Conservation (phyloP, 2,797 vertebrate species). For the Helarctos malayanus region DNA sequence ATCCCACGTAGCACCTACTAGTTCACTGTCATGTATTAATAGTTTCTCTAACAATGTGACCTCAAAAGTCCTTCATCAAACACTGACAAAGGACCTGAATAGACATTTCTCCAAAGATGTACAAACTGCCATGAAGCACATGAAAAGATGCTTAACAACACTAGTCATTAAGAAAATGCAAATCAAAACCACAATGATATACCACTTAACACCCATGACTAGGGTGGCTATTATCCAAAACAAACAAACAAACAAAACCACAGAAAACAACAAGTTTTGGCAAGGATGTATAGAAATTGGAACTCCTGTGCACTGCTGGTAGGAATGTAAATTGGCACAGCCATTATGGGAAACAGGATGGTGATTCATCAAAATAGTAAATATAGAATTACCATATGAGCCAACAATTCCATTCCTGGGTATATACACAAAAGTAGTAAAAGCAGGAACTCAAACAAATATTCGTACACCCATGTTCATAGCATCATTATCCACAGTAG, state of each 20-base stretch:
- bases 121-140: background rate
- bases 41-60: background rate
- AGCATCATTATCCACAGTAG: background rate
- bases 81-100: background rate
- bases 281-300: background rate
- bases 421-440: background rate
- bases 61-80: conserved; percentile 24
- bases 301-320: background rate
- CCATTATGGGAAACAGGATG: background rate
- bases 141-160: background rate
- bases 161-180: conserved; percentile 6
- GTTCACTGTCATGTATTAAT: background rate
- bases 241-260: background rate
- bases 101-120: background rate
- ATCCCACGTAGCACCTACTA: background rate
- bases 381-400: background rate
- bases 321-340: background rate
- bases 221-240: background rate
- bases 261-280: background rate
- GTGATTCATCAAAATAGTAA: background rate
- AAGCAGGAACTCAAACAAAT: background rate
- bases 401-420: background rate
- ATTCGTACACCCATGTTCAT: background rate
- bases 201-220: background rate
- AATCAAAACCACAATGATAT: conserved; percentile 3